Conservation (phyloP, 2,113 vertebrate species). For the Calypte anna region DNA sequence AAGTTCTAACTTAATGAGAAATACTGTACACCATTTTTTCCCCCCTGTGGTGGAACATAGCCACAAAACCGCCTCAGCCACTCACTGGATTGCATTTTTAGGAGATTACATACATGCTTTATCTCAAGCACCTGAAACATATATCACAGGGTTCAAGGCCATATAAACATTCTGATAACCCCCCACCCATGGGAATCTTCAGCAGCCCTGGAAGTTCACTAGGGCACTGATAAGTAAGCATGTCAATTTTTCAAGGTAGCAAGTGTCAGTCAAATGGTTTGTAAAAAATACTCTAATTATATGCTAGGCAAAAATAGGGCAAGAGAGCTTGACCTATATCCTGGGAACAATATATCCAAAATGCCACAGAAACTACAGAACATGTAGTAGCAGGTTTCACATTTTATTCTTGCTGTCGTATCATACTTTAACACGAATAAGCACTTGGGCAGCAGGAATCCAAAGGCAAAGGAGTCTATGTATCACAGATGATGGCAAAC, state of each 20-base stretch:
- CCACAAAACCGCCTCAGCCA: accelerated
- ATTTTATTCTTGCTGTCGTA: background rate
- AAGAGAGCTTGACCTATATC: background rate
- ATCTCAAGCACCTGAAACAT: background rate
- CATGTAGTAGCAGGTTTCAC: background rate
- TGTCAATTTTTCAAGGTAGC: background rate
- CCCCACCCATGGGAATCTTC: background rate
- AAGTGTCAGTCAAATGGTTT: background rate
- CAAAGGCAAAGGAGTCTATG: background rate
- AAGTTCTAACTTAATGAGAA: background rate
- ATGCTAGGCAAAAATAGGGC: background rate
- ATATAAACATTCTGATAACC: background rate
- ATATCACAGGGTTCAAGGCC: background rate
- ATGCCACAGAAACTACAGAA: background rate
- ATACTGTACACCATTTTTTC: background rate
- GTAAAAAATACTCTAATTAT: background rate
- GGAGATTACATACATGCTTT: background rate
- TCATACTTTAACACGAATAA: background rate
- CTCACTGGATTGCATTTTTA: background rate
- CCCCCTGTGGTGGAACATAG: background rate
- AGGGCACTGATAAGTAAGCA: background rate
- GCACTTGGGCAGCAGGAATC: background rate
- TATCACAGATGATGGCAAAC: background rate
- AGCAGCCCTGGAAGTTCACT: background rate
- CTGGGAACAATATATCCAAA: background rate